These are phyloP conservation scores for Corythornis vintsioides DNA, from an alignment of 2,113 vertebrate genomes.

Conservation along the genomic window DNA sequence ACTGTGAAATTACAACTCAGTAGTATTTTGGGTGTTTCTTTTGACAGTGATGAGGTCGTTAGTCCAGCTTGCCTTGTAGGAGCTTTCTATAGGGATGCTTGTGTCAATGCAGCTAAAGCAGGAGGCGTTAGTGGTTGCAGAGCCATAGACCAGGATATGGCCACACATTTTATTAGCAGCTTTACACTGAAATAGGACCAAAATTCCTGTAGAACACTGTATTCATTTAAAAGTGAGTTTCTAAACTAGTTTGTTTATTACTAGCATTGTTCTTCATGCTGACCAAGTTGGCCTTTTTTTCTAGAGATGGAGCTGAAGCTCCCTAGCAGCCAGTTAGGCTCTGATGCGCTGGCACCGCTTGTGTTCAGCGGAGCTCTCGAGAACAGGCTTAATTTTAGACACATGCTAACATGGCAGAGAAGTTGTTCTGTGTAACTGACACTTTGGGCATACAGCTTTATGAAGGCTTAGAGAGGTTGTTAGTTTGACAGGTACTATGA, in stretches of 20 bases:
- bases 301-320: not conserved
- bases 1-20: rapidly evolving
- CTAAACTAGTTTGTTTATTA: not conserved
- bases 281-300: not conserved
- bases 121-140: not conserved
- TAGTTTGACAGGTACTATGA: not conserved
- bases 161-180: not conserved
- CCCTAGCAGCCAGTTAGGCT: not conserved
- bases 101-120: not conserved
- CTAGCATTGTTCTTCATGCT: not conserved
- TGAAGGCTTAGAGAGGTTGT: not conserved
- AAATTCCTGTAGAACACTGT: not conserved
- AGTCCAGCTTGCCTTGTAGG: not conserved
- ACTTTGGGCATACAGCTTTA: not conserved
- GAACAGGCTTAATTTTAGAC: not conserved
- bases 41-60: rapidly evolving
- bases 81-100: not conserved
- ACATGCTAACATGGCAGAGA: not conserved
- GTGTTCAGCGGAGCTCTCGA: not conserved
- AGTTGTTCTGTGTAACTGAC: not conserved
- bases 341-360: rapidly evolving
- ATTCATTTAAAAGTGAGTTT: not conserved
- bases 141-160: not conserved
- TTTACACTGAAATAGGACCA: not conserved
- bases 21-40: not conserved